Percentiles rank a stretch among this genome's conserved stretches.
Evolutionary conservation across 2,797 vertebrate species (phyloP).

Genomic region (Acipenser transmontanus): DNA sequence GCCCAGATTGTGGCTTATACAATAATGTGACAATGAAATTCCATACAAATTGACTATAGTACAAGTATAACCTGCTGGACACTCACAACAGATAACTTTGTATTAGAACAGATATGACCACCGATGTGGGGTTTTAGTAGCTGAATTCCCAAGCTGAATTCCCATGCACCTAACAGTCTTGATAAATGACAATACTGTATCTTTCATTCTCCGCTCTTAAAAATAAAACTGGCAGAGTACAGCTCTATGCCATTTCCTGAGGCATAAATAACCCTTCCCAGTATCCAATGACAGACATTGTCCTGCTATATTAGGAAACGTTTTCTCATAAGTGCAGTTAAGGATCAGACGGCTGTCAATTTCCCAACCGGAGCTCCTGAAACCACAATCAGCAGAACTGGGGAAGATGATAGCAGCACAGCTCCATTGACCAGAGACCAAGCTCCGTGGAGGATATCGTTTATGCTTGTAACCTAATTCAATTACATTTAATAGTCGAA

Average conservation of each 20-base stretch:
- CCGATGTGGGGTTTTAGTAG: no score
- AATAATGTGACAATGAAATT: no score
- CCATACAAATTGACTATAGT: no score
- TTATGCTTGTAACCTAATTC: constrained; percentile 12
- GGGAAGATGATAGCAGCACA: background rate
- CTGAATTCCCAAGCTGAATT: no score
- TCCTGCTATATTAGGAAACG: constrained; percentile 12
- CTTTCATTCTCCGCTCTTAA: no score
- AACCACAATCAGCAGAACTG: background rate
- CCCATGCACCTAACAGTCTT: no score
- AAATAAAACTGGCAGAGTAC: no score
- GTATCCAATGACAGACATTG: constrained; percentile 14
- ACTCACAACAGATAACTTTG: no score
- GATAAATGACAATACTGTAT: no score
- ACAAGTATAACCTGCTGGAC: no score
- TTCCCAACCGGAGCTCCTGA: background rate
- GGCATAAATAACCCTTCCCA: constrained; percentile 9
- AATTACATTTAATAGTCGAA: background rate
- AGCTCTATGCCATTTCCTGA: background rate
- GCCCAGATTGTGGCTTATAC: no score
- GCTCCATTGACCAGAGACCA: background rate
- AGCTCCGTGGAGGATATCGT: background rate
- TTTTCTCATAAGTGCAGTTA: constrained; percentile 7
- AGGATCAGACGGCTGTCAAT: constrained; percentile 4
- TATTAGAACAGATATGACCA: no score